Evolutionary conservation across 2,113 vertebrate species (phyloP), one percentile per base, ranked within the genome.

Genomic region (Picathartes gymnocephalus): DNA sequence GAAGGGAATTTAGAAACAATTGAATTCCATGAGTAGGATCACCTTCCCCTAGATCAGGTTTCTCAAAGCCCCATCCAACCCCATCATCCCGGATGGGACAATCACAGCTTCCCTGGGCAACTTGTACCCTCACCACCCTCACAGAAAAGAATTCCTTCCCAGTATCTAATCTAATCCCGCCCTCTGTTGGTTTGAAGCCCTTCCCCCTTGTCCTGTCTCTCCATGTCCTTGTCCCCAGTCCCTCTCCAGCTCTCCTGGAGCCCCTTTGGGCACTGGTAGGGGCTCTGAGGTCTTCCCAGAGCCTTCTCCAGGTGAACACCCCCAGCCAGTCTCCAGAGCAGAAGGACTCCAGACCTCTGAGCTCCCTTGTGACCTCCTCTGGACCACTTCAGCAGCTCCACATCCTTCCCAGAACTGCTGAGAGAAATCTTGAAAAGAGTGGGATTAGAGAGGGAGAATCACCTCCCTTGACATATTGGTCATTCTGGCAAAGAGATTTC

Each of bases 401-500:
- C 4, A 74, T 30, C 24, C 33, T 53, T 68, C 44, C 30, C 5
- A 39, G 45, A 74, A 25, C 9, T 53, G 23, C 24, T 60, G 53
- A 68, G 20, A 39, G 20, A 5, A 35, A 3, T 22, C 7, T 74
- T 24, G 60, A 58, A 45, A 9, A 45, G 9, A n/a, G 13, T 8
- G 13, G 15, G 15, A 45, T 6, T 0, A 30, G 30, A 47, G 20
- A 27, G 40, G 11, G 17, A 47, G 12, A 66, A 19, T 61, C 30
- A 47, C 8, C 7, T 35, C 8, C 30, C 30, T 35, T 31, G 7
- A 27, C 0, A 2, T 0, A 2, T 7, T 74, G 11, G 21, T 35
- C 40, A 33, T 0, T 2, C 6, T 64, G 12, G 14, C 11, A 72
- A 40, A 65, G 44, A 20, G 4, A 40, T 68, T 84, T 84, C 23